These are phyloP conservation scores for Diglossa cyanea DNA, from an alignment of 2,797 vertebrate species.

Conservation along the genomic window DNA sequence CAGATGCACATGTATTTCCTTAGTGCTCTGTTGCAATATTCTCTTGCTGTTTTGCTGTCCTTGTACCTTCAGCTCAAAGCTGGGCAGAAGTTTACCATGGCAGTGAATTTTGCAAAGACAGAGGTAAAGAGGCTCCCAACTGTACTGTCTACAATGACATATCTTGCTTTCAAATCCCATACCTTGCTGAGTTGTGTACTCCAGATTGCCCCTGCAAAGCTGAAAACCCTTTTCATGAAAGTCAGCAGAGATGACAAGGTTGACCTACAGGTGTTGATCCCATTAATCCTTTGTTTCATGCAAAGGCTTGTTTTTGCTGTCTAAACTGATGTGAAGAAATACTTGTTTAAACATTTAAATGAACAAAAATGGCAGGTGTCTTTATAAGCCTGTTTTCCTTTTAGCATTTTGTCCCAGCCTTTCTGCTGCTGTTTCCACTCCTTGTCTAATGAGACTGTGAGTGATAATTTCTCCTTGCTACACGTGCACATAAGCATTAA, in stretches of 20 bases:
- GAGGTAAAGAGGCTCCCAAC: neutral
- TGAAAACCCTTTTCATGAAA: neutral
- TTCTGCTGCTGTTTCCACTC: neutral
- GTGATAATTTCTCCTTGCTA: neutral
- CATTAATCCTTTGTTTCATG: neutral
- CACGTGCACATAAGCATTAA: neutral
- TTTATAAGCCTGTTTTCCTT: neutral
- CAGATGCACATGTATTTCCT: fast-evolving
- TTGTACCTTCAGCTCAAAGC: neutral
- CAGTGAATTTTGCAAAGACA: neutral
- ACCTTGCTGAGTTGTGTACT: neutral
- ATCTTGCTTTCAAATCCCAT: neutral
- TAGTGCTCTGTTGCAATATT: fast-evolving
- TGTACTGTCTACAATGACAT: neutral
- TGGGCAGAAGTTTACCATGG: neutral
- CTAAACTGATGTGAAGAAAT: neutral
- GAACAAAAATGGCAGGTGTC: neutral
- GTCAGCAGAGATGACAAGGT: neutral
- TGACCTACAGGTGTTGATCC: neutral
- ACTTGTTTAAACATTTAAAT: neutral
- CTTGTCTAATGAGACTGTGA: neutral
- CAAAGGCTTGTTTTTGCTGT: neutral
- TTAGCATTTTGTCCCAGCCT: neutral
- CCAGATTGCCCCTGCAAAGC: neutral
- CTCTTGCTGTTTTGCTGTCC: neutral